These are phyloP conservation scores for Tauraco erythrolophus DNA, from an alignment of 2,113 vertebrate species.

Conservation along the genomic window DNA sequence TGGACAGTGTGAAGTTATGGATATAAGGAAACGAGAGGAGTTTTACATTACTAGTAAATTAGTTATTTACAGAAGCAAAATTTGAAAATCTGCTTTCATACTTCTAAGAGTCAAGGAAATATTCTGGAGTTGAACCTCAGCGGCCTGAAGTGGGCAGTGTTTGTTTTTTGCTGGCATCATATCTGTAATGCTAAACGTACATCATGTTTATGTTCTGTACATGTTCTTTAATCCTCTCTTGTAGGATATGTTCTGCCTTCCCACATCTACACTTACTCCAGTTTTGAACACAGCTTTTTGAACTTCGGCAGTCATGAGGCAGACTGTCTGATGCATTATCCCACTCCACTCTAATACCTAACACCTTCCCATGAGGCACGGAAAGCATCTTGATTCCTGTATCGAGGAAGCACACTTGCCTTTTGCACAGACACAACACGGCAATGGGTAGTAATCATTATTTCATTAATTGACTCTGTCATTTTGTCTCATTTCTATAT, in stretches of 20 bases:
- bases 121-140: background rate
- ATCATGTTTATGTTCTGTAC: background rate
- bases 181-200: background rate
- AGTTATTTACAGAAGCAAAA: background rate
- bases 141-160: background rate
- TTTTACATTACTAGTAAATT: background rate
- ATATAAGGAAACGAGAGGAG: background rate
- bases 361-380: fast-evolving
- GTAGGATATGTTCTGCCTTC: background rate
- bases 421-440: background rate
- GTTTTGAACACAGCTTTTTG: background rate
- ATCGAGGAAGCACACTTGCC: background rate
- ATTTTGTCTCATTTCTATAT: background rate
- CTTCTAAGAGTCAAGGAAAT: background rate
- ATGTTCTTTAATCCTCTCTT: background rate
- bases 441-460: background rate
- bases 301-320: background rate
- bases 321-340: background rate
- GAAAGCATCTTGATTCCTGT: background rate
- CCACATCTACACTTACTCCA: too few species aligned
- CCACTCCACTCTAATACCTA: background rate
- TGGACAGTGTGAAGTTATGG: background rate
- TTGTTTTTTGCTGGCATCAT: background rate
- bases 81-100: background rate
- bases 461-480: background rate